Conservation (phyloP, 2,113 vertebrate genomes). For the Calyptommatus sinebrachiatus region DNA sequence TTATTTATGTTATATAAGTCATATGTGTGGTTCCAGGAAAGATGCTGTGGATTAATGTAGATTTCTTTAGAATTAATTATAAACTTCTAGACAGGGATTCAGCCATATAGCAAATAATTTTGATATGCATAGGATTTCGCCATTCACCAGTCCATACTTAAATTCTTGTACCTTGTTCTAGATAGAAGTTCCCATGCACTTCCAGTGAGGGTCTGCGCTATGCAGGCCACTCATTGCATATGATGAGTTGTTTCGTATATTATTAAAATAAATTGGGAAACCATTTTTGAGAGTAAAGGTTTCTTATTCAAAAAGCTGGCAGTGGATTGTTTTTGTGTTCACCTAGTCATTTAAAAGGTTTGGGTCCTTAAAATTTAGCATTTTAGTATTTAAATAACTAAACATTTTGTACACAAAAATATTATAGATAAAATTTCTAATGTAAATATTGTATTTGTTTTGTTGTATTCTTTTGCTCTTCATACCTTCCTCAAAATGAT, state of each 20-base stretch:
- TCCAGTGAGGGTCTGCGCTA: neutral
- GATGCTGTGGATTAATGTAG: neutral
- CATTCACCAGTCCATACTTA: no score
- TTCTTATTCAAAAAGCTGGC: neutral
- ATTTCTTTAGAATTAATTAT: neutral
- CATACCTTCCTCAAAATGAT: conserved; percentile 54
- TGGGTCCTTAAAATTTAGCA: conserved; percentile 58
- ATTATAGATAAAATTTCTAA: conserved; percentile 69
- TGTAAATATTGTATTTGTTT: conserved; percentile 68
- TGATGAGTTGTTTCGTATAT: neutral
- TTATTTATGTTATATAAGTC: neutral
- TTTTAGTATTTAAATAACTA: conserved; percentile 74
- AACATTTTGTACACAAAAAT: conserved; percentile 74
- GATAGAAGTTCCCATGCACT: neutral
- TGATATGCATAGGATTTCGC: no score
- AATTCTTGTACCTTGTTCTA: neutral
- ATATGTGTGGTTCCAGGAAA: neutral
- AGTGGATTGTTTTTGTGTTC: neutral
- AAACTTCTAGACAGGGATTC: neutral
- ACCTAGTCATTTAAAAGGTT: conserved; percentile 54
- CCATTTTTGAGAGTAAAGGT: neutral
- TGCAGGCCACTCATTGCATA: neutral
- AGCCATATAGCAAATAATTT: no score
- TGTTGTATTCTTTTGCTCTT: conserved; percentile 55
- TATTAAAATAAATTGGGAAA: neutral